These are phyloP conservation scores for Zaprionus obscuricornis DNA, from an alignment of 2,888 invertebrate genomes.

Conservation along the genomic window DNA sequence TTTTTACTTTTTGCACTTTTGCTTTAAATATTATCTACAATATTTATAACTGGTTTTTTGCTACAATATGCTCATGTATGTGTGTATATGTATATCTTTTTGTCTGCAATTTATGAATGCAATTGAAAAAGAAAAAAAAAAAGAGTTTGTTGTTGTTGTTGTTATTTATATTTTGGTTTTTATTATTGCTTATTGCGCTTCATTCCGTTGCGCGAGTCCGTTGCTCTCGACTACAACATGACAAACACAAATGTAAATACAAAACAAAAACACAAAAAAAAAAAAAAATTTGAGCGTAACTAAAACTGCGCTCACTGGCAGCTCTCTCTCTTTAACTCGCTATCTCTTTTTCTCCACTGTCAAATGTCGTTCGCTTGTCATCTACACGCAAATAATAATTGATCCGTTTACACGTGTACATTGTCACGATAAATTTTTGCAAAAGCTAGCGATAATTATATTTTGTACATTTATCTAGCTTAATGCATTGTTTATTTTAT, in stretches of 20 bases:
- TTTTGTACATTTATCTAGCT: conserved; percentile 2
- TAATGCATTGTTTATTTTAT: conserved; percentile 9
- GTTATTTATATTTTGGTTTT: conserved; percentile 10
- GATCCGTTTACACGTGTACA: conserved; percentile 23
- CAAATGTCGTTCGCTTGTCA: conserved; percentile 1
- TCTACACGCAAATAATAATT: conserved; percentile 6
- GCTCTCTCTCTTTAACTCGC: too few species aligned
- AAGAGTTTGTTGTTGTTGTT: conserved; percentile 1
- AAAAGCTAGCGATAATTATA: not conserved
- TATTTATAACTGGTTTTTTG: conserved; percentile 24
- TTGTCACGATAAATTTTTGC: conserved; percentile 7
- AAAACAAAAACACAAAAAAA: conserved; percentile 12
- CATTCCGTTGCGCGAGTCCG: conserved; percentile 34
- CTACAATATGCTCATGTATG: too few species aligned
- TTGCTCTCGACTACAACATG: too few species aligned
- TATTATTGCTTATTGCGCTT: conserved; percentile 26
- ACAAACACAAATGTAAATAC: too few species aligned
- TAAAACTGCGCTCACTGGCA: too few species aligned
- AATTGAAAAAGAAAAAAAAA: too few species aligned
- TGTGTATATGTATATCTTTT: not conserved
- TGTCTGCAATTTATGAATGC: conserved; percentile 29
- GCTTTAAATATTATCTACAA: conserved; percentile 11
- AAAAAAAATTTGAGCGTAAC: too few species aligned
- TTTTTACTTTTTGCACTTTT: conserved; percentile 23
- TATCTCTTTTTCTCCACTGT: not conserved